A percentile compares a stretch with the other conserved stretches of the same genome.
Evolutionary conservation across 2,888 invertebrate species (phyloP).

Genomic region (Volucella inanis): DNA sequence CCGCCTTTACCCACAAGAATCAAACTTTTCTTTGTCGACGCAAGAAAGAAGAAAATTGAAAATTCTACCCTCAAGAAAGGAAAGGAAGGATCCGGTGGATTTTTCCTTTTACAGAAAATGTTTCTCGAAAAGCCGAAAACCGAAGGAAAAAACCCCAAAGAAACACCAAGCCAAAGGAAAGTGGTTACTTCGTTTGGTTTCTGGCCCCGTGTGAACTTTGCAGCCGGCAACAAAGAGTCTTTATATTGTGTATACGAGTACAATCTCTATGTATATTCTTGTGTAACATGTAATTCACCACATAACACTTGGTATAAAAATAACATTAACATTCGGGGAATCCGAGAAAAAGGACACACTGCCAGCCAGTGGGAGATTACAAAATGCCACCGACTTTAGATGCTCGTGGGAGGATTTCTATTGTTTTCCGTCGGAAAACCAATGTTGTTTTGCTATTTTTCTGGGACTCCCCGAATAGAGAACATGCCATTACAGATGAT

Average conservation of each 20-base stretch:
- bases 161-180: constrained; percentile 34
- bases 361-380: constrained; percentile 60
- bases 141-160: constrained; percentile 6
- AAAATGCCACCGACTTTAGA: constrained; percentile 44
- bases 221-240: constrained; percentile 51
- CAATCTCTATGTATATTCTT: background rate
- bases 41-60: constrained; percentile 49
- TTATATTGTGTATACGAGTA: constrained; percentile 18
- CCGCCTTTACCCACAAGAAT: constrained; percentile 4
- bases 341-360: constrained; percentile 67
- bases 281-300: constrained; percentile 66
- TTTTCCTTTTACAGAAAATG: background rate
- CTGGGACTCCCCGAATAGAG: constrained; percentile 7
- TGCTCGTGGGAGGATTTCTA: constrained; percentile 28
- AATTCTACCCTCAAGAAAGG: constrained; percentile 15
- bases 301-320: constrained; percentile 68
- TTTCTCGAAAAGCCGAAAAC: constrained; percentile 57
- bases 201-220: constrained; percentile 61
- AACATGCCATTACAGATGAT: constrained; percentile 3
- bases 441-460: constrained; percentile 65
- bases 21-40: constrained; percentile 32
- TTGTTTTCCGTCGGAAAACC: constrained; percentile 65
- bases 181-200: constrained; percentile 59
- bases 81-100: background rate
- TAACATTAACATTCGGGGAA: constrained; percentile 67